Evolutionary conservation across 1,140 invertebrate species (phyloP).

Genomic region (Solen grandis): DNA sequence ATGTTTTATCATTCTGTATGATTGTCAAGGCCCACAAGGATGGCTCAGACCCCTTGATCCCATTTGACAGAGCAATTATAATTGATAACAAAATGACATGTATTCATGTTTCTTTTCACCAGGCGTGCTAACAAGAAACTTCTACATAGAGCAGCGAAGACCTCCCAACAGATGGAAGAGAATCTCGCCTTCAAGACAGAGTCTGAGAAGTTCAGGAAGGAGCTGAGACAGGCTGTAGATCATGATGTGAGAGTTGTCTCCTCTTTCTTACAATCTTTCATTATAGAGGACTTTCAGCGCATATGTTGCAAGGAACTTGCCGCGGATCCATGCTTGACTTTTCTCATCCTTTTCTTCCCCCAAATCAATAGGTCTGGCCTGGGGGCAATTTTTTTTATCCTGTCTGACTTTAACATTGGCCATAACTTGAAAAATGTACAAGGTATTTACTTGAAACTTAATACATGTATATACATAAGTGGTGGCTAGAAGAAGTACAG

Average conservation of each 20-base stretch:
- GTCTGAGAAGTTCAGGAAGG: slow-evolving; percentile 10
- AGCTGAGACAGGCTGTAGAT: slow-evolving; percentile 25
- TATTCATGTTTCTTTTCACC: background rate
- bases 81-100: no score
- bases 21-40: no score
- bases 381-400: background rate
- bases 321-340: background rate
- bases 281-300: background rate
- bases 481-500: no score
- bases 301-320: background rate
- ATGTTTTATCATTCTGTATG: no score
- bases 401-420: no score
- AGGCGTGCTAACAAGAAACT: slow-evolving; percentile 43
- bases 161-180: slow-evolving; percentile 38
- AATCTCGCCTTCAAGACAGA: slow-evolving; percentile 32
- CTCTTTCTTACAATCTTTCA: background rate
- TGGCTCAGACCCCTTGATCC: no score
- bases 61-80: no score
- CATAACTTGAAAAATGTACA: no score
- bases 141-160: slow-evolving; percentile 33
- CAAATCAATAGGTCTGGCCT: background rate
- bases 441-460: no score
- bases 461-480: no score
- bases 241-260: slow-evolving; percentile 24
- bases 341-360: background rate